Conservation (phyloP, 1,140 invertebrate genomes). For the Zaprionus davidi region DNA sequence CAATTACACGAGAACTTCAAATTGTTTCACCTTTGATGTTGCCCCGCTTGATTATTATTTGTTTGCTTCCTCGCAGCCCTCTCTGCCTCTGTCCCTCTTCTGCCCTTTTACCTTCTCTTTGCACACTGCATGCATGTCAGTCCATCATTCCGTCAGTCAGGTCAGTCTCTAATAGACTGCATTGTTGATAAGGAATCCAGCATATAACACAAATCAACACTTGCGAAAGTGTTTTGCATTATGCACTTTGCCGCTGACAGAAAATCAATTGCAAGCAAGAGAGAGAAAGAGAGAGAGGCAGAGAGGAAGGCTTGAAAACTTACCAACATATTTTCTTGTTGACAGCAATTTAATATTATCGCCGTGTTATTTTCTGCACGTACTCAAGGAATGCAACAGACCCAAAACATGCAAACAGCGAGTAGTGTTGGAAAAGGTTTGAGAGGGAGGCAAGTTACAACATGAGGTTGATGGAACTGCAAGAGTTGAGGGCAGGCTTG, state of each 20-base stretch:
- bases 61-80: constrained; percentile 42
- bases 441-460: not conserved
- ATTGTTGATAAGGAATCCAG: constrained; percentile 77
- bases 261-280: constrained; percentile 69
- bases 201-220: constrained; percentile 80
- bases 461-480: not conserved
- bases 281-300: not conserved
- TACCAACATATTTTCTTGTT: constrained; percentile 80
- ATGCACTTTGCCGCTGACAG: constrained; percentile 61
- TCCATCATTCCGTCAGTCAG: constrained; percentile 47
- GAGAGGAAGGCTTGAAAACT: constrained; percentile 40
- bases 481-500: not conserved
- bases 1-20: constrained; percentile 69
- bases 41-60: constrained; percentile 60
- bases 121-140: constrained; percentile 60
- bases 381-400: constrained; percentile 45
- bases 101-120: too few relatives aligned
- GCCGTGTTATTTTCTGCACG: constrained; percentile 78
- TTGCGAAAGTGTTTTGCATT: constrained; percentile 77
- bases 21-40: constrained; percentile 77
- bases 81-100: not conserved
- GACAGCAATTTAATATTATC: constrained; percentile 83
- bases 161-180: constrained; percentile 69
- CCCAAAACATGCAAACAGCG: constrained; percentile 53
- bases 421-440: constrained; percentile 1